Conservation (phyloP, 2,797 vertebrate species). For the Rachycentron canadum region DNA sequence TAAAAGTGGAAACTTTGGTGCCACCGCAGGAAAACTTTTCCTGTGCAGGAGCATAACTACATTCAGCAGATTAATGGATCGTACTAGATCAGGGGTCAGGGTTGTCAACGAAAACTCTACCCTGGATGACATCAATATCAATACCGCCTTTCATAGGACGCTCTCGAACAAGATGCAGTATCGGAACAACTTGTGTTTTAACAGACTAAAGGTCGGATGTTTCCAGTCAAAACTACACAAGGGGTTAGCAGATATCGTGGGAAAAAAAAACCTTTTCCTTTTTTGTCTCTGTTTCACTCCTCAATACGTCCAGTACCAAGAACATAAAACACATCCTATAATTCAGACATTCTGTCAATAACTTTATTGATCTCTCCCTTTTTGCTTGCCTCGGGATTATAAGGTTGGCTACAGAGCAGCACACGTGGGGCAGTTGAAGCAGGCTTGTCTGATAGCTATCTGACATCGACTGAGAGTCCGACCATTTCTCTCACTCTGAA, state of each 20-base stretch:
- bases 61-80: background rate
- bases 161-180: background rate
- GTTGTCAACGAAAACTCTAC: background rate
- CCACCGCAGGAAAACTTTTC: background rate
- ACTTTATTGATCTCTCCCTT: constrained; percentile 2
- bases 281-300: background rate
- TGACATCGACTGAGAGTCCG: too few relatives aligned
- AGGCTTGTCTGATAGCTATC: too few relatives aligned
- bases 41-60: background rate
- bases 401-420: background rate
- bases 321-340: background rate
- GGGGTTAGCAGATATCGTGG: too few relatives aligned
- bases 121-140: background rate
- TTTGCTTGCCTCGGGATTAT: background rate
- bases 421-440: background rate
- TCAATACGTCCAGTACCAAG: background rate
- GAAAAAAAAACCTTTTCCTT: too few relatives aligned
- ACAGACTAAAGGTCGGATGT: too few relatives aligned
- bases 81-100: background rate
- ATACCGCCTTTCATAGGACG: background rate
- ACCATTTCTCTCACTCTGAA: too few relatives aligned
- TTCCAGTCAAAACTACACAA: too few relatives aligned
- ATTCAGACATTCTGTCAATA: background rate
- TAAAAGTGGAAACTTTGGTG: background rate
- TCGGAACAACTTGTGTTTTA: too few relatives aligned